Evolutionary conservation across 2,113 vertebrate genomes (phyloP).

Genomic region (Recurvirostra avosetta): DNA sequence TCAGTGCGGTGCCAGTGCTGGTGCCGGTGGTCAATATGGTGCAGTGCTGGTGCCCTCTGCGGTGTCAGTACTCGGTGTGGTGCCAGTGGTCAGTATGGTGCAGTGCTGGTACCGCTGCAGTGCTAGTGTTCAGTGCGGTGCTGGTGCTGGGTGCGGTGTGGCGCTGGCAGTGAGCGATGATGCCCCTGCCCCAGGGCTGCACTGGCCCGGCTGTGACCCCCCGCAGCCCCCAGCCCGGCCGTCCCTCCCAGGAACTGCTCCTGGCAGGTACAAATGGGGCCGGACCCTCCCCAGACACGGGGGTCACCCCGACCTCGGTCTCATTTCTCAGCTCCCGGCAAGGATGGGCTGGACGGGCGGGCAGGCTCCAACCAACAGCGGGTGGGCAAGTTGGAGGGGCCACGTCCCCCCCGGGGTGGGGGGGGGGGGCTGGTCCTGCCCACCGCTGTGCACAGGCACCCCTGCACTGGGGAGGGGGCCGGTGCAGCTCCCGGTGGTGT

Average conservation of each 20-base stretch:
- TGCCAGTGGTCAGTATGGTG: neutral
- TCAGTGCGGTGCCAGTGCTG: too few species aligned
- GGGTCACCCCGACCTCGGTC: neutral
- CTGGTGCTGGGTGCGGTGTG: neutral
- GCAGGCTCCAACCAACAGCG: neutral
- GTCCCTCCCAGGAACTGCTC: constrained; percentile 40
- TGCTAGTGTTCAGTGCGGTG: neutral
- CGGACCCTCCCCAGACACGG: neutral
- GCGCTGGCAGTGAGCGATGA: neutral
- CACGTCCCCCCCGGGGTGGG: neutral
- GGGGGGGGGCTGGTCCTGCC: neutral
- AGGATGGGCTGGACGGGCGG: neutral
- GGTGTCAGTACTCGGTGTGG: neutral
- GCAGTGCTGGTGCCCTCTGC: too few species aligned
- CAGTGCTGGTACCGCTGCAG: too few species aligned
- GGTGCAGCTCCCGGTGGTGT: neutral
- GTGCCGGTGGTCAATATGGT: too few species aligned
- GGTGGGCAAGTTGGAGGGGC: neutral
- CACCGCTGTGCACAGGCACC: neutral
- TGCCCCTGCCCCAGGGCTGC: neutral
- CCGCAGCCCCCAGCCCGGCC: neutral
- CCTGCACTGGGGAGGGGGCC: neutral
- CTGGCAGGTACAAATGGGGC: constrained; percentile 19
- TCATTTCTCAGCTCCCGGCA: neutral
- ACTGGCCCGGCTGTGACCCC: constrained; percentile 23